Base-by-base conservation (phyloP, 2,113 vertebrate species). In the Procapra przewalskii region DNA sequence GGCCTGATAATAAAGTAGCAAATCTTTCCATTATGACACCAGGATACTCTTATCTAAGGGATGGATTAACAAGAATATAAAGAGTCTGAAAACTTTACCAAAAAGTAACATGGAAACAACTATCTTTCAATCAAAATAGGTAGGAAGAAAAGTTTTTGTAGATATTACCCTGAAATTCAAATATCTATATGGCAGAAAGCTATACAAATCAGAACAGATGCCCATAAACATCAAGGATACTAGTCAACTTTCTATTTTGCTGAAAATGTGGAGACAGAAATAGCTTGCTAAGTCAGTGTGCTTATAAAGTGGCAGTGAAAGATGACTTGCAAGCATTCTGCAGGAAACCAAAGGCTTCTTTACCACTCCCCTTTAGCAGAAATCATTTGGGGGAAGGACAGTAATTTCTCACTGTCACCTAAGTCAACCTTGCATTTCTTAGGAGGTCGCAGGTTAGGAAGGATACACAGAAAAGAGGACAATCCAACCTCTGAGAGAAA, bases 391-490 rank as follows among this genome's bases (percentile, higher is more conserved):
- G 25, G 33, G 80, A 45, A 3, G 50, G 91, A 75, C 13, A 88
- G 59, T 21, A 60, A 83, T 50, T 96, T 90, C 48, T 85, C 55
- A 86, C 25, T 48, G 43, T 64, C 62, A 92, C 84, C 55, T 27
- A 50, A 29, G 60, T 43, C 29, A 27, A 31, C 17, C 54, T 33
- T 64, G 40, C 17, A 55, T 33, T 77, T 67, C 36, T 5, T 29
- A 55, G 45, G 33, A 62, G 71, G 54, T 71, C 54, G 50, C 29
- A 67, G 50, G 33, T 50, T 75, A 94, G 84, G 36, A 82, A 95
- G 88, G 94, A 93, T 50, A 93, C 94, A 96, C 52, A 97, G 95
- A 97, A 95, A 94, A 94, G 96, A 97, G 94, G 88, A 82, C 59
- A 84, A 84, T 31, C 54, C n/a, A 90, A 59, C 36, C 55, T 95